phyloP scores from a whole-genome alignment of 2,113 vertebrate species.

The Hippocampus mohnikei region DNA sequence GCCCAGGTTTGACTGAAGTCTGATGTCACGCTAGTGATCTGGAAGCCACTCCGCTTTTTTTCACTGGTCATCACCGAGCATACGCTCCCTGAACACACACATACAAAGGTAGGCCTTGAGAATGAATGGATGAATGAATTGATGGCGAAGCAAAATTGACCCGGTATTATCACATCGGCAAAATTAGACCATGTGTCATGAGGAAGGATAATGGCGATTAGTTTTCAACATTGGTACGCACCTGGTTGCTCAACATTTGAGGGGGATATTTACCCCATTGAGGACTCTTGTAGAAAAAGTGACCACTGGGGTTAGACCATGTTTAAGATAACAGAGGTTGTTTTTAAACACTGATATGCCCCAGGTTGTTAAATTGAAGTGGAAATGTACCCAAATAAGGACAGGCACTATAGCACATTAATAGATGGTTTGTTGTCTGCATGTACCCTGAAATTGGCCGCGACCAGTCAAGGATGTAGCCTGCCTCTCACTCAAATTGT shows the following conservation, averaged over 20 bases:
- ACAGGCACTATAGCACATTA: neutral
- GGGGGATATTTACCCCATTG: too few relatives aligned
- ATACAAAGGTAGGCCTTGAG: neutral
- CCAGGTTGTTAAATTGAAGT: neutral
- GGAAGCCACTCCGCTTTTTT: conserved; percentile 84
- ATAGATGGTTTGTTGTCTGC: neutral
- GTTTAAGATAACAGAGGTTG: neutral
- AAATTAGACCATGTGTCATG: neutral
- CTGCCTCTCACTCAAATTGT: neutral
- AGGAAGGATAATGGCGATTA: neutral
- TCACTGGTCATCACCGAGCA: conserved; percentile 72
- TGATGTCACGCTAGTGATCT: conserved; percentile 86
- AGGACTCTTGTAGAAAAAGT: too few relatives aligned
- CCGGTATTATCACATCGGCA: neutral
- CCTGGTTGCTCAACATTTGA: too few relatives aligned
- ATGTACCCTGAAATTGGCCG: neutral
- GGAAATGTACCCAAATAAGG: neutral
- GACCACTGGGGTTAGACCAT: neutral
- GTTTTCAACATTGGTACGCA: neutral
- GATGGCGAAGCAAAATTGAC: neutral
- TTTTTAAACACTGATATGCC: neutral
- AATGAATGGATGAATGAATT: neutral
- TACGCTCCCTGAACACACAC: neutral
- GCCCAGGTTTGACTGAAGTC: conserved; percentile 66
- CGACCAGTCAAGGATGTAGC: neutral